A percentile compares a stretch with the other conserved stretches of the same genome.
phyloP scores from a whole-genome alignment of 2,797 vertebrate genomes.

The Chaunax sp. region DNA sequence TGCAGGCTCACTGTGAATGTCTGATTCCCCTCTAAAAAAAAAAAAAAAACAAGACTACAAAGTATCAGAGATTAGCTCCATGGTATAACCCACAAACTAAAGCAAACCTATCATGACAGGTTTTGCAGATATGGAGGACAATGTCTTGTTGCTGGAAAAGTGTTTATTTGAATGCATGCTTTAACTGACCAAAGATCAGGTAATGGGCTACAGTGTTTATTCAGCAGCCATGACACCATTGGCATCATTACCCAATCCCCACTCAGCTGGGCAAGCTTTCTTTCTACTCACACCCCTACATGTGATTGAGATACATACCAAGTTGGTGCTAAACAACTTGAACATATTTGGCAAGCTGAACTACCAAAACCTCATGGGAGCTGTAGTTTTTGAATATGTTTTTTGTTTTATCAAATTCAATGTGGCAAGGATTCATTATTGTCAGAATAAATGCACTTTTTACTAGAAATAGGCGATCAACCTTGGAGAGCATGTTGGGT shows the following conservation, averaged over 20 bases:
- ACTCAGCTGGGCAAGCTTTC: slow-evolving; percentile 22
- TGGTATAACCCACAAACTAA: too few relatives aligned
- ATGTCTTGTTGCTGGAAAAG: too few relatives aligned
- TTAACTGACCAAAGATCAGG: not conserved
- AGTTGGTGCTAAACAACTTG: not conserved
- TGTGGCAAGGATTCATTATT: not conserved
- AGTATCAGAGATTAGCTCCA: too few relatives aligned
- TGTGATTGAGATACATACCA: not conserved
- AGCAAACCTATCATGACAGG: too few relatives aligned
- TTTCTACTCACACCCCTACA: not conserved
- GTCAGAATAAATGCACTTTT: not conserved
- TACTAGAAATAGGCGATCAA: not conserved
- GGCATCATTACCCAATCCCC: slow-evolving; percentile 28
- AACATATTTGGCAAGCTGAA: too few relatives aligned
- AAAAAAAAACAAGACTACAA: too few relatives aligned
- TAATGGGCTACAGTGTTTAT: slow-evolving; percentile 14
- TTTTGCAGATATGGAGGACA: too few relatives aligned
- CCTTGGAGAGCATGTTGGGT: not conserved
- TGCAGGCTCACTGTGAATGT: too few relatives aligned
- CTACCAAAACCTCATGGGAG: slow-evolving; percentile 1
- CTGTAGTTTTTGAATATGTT: not conserved
- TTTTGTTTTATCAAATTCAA: not conserved
- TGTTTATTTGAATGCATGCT: not conserved
- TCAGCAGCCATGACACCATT: slow-evolving; percentile 54
- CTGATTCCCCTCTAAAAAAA: too few relatives aligned